Percentiles rank a stretch among this genome's conserved stretches.
Conservation (phyloP, 2,797 vertebrate species). For the Chelidonichthys spinosus region DNA sequence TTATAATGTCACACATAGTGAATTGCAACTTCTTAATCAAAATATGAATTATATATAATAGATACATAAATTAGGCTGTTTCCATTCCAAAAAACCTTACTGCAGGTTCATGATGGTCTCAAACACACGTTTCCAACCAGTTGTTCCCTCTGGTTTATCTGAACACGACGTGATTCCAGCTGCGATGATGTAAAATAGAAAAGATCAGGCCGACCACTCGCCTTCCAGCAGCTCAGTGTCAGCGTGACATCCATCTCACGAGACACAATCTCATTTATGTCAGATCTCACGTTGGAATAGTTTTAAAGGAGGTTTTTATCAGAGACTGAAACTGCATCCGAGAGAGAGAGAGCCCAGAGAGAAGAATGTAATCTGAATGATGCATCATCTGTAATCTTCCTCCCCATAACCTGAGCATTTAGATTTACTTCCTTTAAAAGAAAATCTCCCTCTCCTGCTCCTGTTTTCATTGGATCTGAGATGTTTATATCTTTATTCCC, state of each 20-base stretch:
- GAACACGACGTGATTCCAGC: constrained; percentile 2
- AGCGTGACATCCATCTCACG: constrained; percentile 48
- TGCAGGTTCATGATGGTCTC: too few relatives aligned
- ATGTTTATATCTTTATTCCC: too few relatives aligned
- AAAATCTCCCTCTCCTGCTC: too few relatives aligned
- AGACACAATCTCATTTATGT: constrained; percentile 13
- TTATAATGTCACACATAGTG: too few relatives aligned
- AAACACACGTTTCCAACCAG: background rate
- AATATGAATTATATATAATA: too few relatives aligned
- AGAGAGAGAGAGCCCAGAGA: background rate
- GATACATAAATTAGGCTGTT: too few relatives aligned
- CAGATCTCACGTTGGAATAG: constrained; percentile 12
- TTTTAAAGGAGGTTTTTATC: background rate
- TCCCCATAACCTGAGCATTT: too few relatives aligned
- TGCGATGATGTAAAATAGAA: constrained; percentile 17
- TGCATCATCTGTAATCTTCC: background rate
- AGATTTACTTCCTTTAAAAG: too few relatives aligned
- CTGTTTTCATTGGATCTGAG: too few relatives aligned
- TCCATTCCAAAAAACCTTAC: too few relatives aligned
- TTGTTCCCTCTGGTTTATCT: constrained; percentile 29
- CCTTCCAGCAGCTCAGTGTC: constrained; percentile 27
- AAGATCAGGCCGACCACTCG: constrained; percentile 44
- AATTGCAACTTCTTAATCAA: too few relatives aligned
- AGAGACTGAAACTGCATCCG: too few relatives aligned
- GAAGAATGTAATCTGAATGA: background rate